Evolutionary conservation across 2,797 vertebrate genomes (phyloP).

Genomic region (Meriones psammophilus): DNA sequence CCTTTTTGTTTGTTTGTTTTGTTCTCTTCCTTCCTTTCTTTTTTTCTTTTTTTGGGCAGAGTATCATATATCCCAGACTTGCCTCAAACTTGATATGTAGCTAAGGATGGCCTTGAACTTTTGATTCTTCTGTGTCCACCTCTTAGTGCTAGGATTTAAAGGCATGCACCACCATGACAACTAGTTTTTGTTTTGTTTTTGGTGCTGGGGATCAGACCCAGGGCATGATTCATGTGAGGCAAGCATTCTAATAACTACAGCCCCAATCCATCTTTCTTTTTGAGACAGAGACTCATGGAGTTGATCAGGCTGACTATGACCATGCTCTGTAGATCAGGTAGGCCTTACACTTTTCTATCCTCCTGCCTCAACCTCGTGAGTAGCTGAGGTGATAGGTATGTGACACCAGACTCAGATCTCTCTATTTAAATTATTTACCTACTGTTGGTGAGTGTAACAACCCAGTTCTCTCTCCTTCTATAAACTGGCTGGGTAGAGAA

Average conservation of each 20-base stretch:
- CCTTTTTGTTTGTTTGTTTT: too few species aligned
- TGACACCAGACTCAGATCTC: too few species aligned
- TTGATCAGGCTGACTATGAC: neutral
- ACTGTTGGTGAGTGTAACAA: neutral
- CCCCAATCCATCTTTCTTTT: neutral
- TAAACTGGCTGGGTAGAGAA: neutral
- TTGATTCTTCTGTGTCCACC: neutral
- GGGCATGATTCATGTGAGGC: neutral
- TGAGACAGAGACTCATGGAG: neutral
- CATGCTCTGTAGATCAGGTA: neutral
- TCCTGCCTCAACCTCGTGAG: neutral
- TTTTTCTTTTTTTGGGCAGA: neutral
- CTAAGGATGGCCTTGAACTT: neutral
- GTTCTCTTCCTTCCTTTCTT: fast-evolving
- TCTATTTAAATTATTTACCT: neutral
- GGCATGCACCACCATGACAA: neutral
- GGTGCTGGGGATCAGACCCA: neutral
- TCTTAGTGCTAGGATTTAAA: too few species aligned
- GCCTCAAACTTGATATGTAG: neutral
- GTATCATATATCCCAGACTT: neutral
- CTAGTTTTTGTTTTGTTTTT: neutral
- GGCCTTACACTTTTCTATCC: neutral
- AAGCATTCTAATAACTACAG: neutral
- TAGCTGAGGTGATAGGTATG: neutral
- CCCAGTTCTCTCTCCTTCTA: neutral